Evolutionary conservation across 2,888 invertebrate species (phyloP), one percentile per base, ranked within the genome.

Genomic region (Cerceris rybyensis): DNA sequence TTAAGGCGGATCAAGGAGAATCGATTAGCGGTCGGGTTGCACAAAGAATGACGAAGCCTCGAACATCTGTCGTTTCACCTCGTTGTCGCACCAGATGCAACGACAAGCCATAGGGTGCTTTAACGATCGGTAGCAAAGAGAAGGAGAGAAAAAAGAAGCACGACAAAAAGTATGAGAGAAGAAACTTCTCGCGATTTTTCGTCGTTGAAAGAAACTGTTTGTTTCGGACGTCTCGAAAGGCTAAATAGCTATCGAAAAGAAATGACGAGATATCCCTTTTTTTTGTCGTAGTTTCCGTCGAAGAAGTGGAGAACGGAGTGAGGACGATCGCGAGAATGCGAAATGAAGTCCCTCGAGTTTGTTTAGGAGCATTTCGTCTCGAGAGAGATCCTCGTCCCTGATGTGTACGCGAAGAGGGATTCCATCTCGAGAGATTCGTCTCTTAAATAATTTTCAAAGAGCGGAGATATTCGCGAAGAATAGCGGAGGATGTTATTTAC

Each of bases 41-140:
- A 67, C n/a, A 52, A 41, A 54, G 43, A 69, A 60, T 50, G 64
- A 67, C 63, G 69, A 9, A 58, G 54, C 17, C 46, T 4, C 41
- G 43, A 67, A 59, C 78, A 64, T 70, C 70, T 78, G 78, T 70
- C 76, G 65, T 17, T 9, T 59, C 43, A 14, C 28, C 11, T 61
- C 42, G 70, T 42, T 42, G 49, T 60, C 64, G 55, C 49, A 49
- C 73, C 73, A 77, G 65, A 43, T 65, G 73, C 54, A 46, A 28
- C 9, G 42, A 46, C 59, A 16, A 54, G 54, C 49, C 60, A 55
- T 16, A 5, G 8, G 43, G 28, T 28, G 28, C 28, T 28, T 28
- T 28, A 28, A 28, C 28, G 28, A 28, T 28, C 28, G 28, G 28
- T 28, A 28, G 28, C 28, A 28, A 28, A 28, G 28, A 28, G 28